Percentiles rank a stretch among this genome's conserved stretches.
phyloP scores from a whole-genome alignment of 2,888 invertebrate genomes.

The Dioctria rufipes region DNA sequence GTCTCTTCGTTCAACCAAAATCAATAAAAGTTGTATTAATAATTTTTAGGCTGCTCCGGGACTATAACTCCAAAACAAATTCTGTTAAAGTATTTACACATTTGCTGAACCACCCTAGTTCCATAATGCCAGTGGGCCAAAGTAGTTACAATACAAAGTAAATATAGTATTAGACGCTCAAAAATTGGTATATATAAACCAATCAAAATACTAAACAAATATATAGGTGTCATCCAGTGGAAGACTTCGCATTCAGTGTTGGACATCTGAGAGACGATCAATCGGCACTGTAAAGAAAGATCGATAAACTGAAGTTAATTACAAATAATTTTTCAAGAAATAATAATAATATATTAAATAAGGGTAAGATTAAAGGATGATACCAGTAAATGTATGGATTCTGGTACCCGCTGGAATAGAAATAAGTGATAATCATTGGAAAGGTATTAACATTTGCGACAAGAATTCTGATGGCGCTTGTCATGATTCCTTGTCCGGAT shows the following conservation, averaged over 20 bases:
- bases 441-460: no score
- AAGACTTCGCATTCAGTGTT: constrained; percentile 89
- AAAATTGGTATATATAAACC: constrained; percentile 69
- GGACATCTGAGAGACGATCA: constrained; percentile 99
- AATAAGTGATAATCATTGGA: no score
- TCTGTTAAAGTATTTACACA: constrained; percentile 94
- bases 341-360: no score
- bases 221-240: constrained; percentile 71
- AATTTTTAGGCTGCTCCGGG: constrained; percentile 48
- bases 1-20: constrained; percentile 4
- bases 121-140: constrained; percentile 93
- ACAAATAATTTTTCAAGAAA: not conserved
- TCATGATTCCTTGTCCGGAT: no score
- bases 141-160: constrained; percentile 80
- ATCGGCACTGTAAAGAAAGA: constrained; percentile 82
- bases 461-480: no score
- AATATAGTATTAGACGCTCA: constrained; percentile 81
- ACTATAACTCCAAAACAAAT: constrained; percentile 80
- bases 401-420: no score
- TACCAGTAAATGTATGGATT: no score
- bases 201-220: constrained; percentile 64
- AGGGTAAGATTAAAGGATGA: no score
- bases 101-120: constrained; percentile 92
- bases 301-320: not conserved
- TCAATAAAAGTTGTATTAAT: not conserved